phyloP scores from a whole-genome alignment of 1,140 invertebrate genomes.

The Diploscapter pachys region DNA sequence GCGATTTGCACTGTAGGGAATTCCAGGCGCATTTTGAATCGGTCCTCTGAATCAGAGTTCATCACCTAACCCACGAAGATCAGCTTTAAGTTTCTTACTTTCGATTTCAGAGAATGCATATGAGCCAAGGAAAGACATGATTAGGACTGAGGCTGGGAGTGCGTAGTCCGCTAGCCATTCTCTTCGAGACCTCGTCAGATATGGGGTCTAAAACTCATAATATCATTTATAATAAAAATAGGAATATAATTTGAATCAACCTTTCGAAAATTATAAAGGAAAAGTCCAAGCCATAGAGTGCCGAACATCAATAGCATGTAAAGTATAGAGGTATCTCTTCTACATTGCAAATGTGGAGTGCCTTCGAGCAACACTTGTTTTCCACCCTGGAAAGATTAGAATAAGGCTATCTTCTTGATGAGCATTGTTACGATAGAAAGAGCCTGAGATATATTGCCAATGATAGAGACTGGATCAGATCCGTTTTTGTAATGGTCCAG shows the following conservation, averaged over 20 bases:
- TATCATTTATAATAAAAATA: too few relatives aligned
- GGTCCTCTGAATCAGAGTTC: slow-evolving; percentile 49
- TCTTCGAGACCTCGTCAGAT: slow-evolving; percentile 67
- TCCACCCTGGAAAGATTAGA: neutral
- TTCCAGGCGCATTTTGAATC: slow-evolving; percentile 55
- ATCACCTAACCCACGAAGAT: neutral
- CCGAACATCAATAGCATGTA: slow-evolving; percentile 69
- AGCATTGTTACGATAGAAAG: neutral
- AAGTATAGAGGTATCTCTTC: slow-evolving; percentile 66
- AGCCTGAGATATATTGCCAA: neutral
- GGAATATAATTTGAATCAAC: neutral
- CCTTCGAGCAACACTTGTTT: neutral
- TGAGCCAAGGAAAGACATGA: slow-evolving; percentile 68
- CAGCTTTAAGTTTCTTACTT: slow-evolving; percentile 56
- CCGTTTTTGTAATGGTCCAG: slow-evolving; percentile 27
- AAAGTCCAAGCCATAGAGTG: slow-evolving; percentile 69
- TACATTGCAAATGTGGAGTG: neutral
- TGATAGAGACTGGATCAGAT: neutral
- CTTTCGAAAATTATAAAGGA: slow-evolving; percentile 70
- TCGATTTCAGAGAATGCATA: slow-evolving; percentile 66
- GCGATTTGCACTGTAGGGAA: slow-evolving; percentile 47
- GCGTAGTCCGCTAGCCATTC: slow-evolving; percentile 70
- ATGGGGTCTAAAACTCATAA: slow-evolving; percentile 63
- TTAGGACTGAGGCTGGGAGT: slow-evolving; percentile 68
- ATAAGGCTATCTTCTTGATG: too few relatives aligned